Percentiles rank a stretch among this genome's conserved stretches.
phyloP scores from a whole-genome alignment of 2,888 invertebrate species.

The Volucella inflata region DNA sequence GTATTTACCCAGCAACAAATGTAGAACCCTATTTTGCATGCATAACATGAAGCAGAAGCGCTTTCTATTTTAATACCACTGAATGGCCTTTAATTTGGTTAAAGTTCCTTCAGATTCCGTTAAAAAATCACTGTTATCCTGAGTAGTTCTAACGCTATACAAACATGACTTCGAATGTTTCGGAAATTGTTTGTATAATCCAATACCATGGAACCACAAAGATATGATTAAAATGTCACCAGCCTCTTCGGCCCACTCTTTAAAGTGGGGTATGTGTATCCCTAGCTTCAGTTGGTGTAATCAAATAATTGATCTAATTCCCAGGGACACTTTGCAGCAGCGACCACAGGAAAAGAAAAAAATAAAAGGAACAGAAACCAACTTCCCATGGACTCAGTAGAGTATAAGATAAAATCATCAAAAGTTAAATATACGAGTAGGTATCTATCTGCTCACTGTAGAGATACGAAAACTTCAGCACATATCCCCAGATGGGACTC shows the following conservation, averaged over 20 bases:
- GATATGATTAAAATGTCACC: constrained; percentile 51
- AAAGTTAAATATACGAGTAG: constrained; percentile 52
- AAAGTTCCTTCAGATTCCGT: too few relatives aligned
- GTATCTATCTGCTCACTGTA: constrained; percentile 36
- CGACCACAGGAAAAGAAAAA: constrained; percentile 32
- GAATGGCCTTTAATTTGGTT: too few relatives aligned
- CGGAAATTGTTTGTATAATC: neutral
- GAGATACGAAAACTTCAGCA: constrained; percentile 6
- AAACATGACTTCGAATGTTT: too few relatives aligned
- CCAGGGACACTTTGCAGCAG: constrained; percentile 24
- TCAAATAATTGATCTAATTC: constrained; percentile 73
- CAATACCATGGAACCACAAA: constrained; percentile 7
- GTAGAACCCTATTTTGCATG: too few relatives aligned
- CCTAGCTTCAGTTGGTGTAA: constrained; percentile 24
- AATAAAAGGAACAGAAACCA: constrained; percentile 16
- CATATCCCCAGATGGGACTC: constrained; percentile 57
- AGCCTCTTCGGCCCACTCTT: neutral
- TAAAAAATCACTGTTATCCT: too few relatives aligned
- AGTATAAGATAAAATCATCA: constrained; percentile 60
- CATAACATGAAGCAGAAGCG: too few relatives aligned
- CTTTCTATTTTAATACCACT: too few relatives aligned
- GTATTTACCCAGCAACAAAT: too few relatives aligned
- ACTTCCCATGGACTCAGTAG: constrained; percentile 22
- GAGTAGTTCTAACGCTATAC: too few relatives aligned
- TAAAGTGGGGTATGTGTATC: neutral